Percentiles rank a stretch among this genome's conserved stretches.
Conservation (phyloP, 2,797 vertebrate genomes). For the Poeciliopsis presidionis region DNA sequence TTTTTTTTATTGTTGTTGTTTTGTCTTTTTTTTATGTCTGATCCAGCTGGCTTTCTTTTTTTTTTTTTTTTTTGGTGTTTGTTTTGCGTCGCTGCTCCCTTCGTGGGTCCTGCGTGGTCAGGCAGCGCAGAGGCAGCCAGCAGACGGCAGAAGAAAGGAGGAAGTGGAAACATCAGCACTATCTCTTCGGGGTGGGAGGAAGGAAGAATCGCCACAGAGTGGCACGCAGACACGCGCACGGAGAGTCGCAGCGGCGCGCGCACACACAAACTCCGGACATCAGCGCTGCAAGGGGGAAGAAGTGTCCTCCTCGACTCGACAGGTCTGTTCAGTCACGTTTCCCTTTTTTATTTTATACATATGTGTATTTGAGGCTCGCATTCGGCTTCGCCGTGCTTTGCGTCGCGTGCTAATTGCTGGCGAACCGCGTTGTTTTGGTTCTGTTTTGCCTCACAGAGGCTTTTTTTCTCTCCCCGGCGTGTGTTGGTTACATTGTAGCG, state of each 20-base stretch:
- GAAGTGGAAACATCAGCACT: slow-evolving; percentile 84
- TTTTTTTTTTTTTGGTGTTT: not conserved
- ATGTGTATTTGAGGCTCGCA: not conserved
- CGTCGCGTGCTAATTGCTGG: slow-evolving; percentile 28
- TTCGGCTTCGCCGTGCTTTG: slow-evolving; percentile 16
- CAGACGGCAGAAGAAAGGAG: slow-evolving; percentile 81
- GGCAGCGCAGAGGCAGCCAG: slow-evolving; percentile 67
- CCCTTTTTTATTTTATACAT: not conserved
- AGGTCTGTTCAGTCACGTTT: slow-evolving; percentile 72
- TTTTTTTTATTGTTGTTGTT: too few relatives aligned
- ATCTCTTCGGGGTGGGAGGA: slow-evolving; percentile 57
- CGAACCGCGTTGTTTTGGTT: slow-evolving; percentile 21
- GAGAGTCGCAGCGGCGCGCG: slow-evolving; percentile 9
- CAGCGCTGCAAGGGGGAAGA: slow-evolving; percentile 63
- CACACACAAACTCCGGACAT: slow-evolving; percentile 69
- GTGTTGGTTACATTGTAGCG: slow-evolving; percentile 22
- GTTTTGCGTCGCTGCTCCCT: not conserved
- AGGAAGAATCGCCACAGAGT: slow-evolving; percentile 31
- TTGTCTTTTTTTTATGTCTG: not conserved
- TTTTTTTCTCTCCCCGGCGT: not conserved
- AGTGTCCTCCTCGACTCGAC: slow-evolving; percentile 63
- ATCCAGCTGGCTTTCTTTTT: too few relatives aligned
- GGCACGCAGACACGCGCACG: slow-evolving; percentile 44
- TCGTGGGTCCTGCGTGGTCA: slow-evolving; percentile 26
- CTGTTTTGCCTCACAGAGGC: slow-evolving; percentile 23